phyloP scores from a whole-genome alignment of 2,797 vertebrate genomes.

The Malacoctenus gilli region DNA sequence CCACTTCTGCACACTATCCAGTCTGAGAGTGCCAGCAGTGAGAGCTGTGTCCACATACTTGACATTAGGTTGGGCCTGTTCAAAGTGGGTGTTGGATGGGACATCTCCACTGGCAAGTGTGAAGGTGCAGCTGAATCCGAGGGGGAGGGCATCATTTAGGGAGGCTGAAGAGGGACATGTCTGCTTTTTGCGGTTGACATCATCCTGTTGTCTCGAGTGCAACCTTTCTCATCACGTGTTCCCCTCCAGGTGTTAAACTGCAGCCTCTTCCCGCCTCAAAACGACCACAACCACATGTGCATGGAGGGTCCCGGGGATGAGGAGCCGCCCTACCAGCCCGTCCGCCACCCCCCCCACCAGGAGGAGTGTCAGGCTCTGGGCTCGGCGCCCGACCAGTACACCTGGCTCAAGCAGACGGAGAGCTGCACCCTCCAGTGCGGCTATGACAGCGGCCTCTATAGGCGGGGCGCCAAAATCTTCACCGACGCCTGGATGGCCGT shows the following conservation, averaged over 20 bases:
- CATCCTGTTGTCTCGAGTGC: no score
- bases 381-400: slow-evolving; percentile 89
- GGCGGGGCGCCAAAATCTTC: slow-evolving; percentile 92
- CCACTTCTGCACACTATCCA: no score
- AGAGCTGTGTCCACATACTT: no score
- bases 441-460: slow-evolving; percentile 93
- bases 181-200: no score
- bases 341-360: slow-evolving; percentile 88
- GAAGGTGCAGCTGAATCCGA: no score
- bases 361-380: slow-evolving; percentile 92
- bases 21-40: no score
- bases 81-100: no score
- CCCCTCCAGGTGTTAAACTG: slow-evolving; percentile 87
- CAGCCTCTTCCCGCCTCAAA: slow-evolving; percentile 96
- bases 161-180: no score
- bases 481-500: slow-evolving; percentile 97
- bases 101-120: no score
- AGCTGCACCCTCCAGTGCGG: slow-evolving; percentile 94
- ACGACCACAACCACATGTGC: slow-evolving; percentile 99
- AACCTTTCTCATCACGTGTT: slow-evolving; percentile 5
- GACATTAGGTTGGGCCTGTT: no score
- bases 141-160: no score
- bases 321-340: slow-evolving; percentile 85
- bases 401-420: slow-evolving; percentile 93
- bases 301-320: slow-evolving; percentile 98